Base-by-base conservation (phyloP, 2,888 invertebrate genomes). In the Patella ulyssiponensis region DNA sequence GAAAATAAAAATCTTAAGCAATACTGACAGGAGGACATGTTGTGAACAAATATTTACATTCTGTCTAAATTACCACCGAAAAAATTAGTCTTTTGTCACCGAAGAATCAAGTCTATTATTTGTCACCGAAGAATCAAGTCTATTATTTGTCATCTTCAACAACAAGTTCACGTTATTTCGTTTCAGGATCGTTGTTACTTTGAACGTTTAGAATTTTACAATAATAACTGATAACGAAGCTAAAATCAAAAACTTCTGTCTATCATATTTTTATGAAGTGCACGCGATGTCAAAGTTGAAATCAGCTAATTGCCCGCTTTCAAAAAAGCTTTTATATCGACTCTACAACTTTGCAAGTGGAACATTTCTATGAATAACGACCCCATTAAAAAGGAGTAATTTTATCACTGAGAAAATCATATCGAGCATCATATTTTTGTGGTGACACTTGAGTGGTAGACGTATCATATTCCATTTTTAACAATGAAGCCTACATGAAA, bases 171-270 rank as follows among this genome's bases (percentile, higher is more conserved):
- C 75, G 69, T 64, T 44, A 53, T 33, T 27, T 44, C 52, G 69
- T 73, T 64, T 69, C 69, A 23, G 53, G 58, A 52, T 75, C 69
- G 51, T 44, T 75, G 69, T 75, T 64, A 69, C 56, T 75, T 51
- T 69, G 44, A 75, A 44, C 44, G 44, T 44, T 44, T 44, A 44
- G 44, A 44, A 44, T 44, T 44, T 44, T 44, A 44, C 44, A 44
- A 44, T 44, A 44, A 44, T 44, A 44, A 44, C 44, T 44, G 9
- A 44, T 44, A 44, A 44, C 44, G 44, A 44, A 44, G 44, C 44
- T 44, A 44, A 44, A 44, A 44, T 44, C 44, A 44, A 44, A 44
- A 44, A 44, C 44, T 9, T 44, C 44, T 44, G 44, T 44, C 44
- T 44, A 44, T 44, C 44, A 44, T 44, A 44, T 44, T 44, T 44